Evolutionary conservation across 2,797 vertebrate species (phyloP).

Genomic region (Heterohyrax brucei): DNA sequence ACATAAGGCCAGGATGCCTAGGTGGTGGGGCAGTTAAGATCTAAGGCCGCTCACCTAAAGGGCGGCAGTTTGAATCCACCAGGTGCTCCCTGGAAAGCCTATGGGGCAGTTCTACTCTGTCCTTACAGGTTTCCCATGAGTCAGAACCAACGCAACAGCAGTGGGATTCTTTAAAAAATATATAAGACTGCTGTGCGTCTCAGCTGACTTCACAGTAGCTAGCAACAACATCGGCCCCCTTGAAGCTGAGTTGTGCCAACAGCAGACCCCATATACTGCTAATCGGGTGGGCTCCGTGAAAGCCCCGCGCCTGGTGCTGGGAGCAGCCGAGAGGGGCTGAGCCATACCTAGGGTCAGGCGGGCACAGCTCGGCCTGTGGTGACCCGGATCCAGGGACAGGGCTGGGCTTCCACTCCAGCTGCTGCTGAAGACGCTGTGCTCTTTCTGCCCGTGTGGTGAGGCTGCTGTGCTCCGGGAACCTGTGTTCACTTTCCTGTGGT

Average conservation of each 20-base stretch:
- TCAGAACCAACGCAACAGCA: too few species aligned
- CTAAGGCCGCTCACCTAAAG: too few species aligned
- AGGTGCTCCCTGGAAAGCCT: too few species aligned
- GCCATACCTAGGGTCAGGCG: background rate
- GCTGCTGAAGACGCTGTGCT: background rate
- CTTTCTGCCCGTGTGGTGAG: background rate
- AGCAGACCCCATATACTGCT: accelerated
- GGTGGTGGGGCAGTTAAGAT: too few species aligned
- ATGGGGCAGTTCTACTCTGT: too few species aligned
- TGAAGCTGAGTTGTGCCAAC: accelerated
- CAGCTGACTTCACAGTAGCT: background rate
- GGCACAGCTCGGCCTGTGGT: background rate
- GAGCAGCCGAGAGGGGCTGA: background rate
- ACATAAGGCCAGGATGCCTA: too few species aligned
- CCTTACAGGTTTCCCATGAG: too few species aligned
- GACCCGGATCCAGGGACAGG: background rate
- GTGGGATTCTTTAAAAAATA: too few species aligned
- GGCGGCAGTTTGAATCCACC: too few species aligned
- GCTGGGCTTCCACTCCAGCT: background rate
- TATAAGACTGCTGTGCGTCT: too few species aligned
- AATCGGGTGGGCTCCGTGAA: accelerated
- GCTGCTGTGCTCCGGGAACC: background rate
- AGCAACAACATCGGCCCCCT: background rate
- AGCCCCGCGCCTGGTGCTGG: accelerated
- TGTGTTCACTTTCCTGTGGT: accelerated